Base-by-base conservation (phyloP, 2,888 invertebrate genomes). In the Drosophila antonietae region DNA sequence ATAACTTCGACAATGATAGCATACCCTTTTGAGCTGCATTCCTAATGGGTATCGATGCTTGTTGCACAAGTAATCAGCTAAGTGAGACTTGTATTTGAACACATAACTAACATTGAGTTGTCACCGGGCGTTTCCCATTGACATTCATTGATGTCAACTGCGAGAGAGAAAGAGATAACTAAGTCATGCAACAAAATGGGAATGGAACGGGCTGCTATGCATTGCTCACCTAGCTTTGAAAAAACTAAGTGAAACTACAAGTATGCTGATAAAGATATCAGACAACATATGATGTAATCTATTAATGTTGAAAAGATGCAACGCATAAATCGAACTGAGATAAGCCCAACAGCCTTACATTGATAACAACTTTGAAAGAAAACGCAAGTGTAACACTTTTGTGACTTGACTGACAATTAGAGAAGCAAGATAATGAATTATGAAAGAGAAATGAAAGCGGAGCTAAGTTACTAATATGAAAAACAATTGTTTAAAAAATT, bases 1-100 rank as follows among this genome's bases (percentile, higher is more conserved):
- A n/a, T 6, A 6, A 10, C 5, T n/a, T n/a, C 1, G 0, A 31
- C n/a, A 33, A 0, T 8, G 2, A 4, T 52, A 52, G 9, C 37
- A 53, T 23, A 37, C 37, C 20, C 53, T 1, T 1, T 35, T 0
- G 12, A 8, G 5, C 1, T 5, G 35, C 20, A 37, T 15, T 35
- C 4, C 5, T 14, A 20, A 52, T 20, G 15, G 20, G 20, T 52
- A 9, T 37, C 20, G 37, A 4, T 6, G 5, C 31, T 12, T 33
- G n/a, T 33, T 33, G 20, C 5, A 37, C 14, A 37, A 18, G 15
- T 20, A 52, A 53, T 53, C 20, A 53, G 37, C 53, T 53, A 53
- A 53, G 53, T 53, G 37, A 37, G 23, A 15, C 37, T 53, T 15
- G 23, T 15, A 15, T 9, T 37, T 8, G 37, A 20, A 37, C 20